Evolutionary conservation across 2,888 invertebrate species (phyloP).

Genomic region (Toxonevra muliebris): DNA sequence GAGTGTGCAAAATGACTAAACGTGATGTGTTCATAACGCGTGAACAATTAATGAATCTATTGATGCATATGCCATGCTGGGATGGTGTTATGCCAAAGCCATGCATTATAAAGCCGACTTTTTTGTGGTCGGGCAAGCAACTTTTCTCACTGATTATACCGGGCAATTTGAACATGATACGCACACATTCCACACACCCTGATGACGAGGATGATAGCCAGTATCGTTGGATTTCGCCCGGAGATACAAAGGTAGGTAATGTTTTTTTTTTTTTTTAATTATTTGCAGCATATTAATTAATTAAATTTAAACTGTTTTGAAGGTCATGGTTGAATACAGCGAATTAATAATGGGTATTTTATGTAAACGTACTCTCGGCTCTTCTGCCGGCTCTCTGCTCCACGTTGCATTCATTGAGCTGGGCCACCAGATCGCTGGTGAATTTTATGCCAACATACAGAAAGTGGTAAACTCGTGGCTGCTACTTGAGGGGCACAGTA

Average conservation of each 20-base stretch:
- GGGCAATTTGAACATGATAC: conserved; percentile 93
- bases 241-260: conserved; percentile 76
- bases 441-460: conserved; percentile 97
- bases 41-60: conserved; percentile 95
- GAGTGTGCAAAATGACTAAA: conserved; percentile 95
- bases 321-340: conserved; percentile 92
- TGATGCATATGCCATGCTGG: conserved; percentile 98
- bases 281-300: not conserved
- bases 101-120: conserved; percentile 85
- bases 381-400: conserved; percentile 90
- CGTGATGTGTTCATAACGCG: conserved; percentile 94
- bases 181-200: conserved; percentile 96
- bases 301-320: not conserved
- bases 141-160: conserved; percentile 91
- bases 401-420: conserved; percentile 96
- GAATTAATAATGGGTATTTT: conserved; percentile 95
- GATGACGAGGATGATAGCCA: conserved; percentile 95
- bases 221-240: conserved; percentile 97
- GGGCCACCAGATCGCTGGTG: conserved; percentile 90
- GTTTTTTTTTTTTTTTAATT: not conserved
- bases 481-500: conserved; percentile 89
- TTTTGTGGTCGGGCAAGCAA: conserved; percentile 95
- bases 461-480: conserved; percentile 97
- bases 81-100: conserved; percentile 93
- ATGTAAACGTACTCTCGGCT: conserved; percentile 94